Conservation (phyloP, 2,888 invertebrate genomes). For the Aproaerema taeniolella region DNA sequence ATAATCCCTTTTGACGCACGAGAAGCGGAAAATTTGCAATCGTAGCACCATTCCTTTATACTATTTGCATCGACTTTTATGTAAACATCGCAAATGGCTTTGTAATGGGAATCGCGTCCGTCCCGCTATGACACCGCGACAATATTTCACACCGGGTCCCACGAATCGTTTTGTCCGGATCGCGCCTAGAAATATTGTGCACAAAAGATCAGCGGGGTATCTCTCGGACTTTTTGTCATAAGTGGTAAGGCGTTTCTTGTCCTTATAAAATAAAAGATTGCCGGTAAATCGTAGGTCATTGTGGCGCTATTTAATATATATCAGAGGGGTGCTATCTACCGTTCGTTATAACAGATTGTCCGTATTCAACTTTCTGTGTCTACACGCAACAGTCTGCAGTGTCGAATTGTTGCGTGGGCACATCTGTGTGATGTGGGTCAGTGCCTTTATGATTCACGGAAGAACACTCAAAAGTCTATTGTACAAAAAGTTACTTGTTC, state of each 20-base stretch:
- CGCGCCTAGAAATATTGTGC: constrained; percentile 50
- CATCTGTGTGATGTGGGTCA: constrained; percentile 57
- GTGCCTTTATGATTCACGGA: constrained; percentile 47
- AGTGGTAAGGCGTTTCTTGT: constrained; percentile 70
- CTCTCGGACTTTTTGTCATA: constrained; percentile 69
- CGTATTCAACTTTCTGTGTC: constrained; percentile 65
- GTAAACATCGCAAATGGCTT: constrained; percentile 68
- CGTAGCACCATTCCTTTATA: constrained; percentile 38
- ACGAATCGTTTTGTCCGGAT: constrained; percentile 68
- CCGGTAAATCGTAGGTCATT: constrained; percentile 72
- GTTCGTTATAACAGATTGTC: constrained; percentile 49
- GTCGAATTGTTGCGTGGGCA: constrained; percentile 50
- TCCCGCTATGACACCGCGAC: constrained; percentile 56
- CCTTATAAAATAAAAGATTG: constrained; percentile 71
- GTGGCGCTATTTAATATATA: constrained; percentile 65
- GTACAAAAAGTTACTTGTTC: constrained; percentile 34
- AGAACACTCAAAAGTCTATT: constrained; percentile 20
- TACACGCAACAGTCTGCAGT: constrained; percentile 60
- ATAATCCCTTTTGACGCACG: constrained; percentile 66
- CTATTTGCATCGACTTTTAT: constrained; percentile 46
- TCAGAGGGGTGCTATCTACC: constrained; percentile 55
- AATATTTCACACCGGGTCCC: constrained; percentile 64
- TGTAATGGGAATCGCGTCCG: constrained; percentile 63
- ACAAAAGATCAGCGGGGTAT: constrained; percentile 72
- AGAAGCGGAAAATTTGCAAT: constrained; percentile 69